These are phyloP conservation scores for Caenorhabditis sp. DNA, from an alignment of 2,888 invertebrate species.

Conservation along the genomic window DNA sequence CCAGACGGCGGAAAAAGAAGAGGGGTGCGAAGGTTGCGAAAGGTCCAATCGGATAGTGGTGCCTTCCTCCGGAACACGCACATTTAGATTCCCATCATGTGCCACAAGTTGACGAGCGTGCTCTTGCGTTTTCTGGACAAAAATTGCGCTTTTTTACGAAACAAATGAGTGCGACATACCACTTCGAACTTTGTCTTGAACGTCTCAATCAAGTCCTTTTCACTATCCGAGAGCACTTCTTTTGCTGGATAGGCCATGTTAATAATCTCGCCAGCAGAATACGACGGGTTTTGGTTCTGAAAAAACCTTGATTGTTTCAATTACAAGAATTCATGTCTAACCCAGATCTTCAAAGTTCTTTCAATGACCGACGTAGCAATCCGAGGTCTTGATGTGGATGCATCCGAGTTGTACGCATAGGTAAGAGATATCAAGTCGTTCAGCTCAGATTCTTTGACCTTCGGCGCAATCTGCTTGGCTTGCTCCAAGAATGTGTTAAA, in stretches of 20 bases:
- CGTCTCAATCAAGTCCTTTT: slow-evolving; percentile 84
- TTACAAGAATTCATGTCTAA: slow-evolving; percentile 20
- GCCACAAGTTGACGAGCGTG: slow-evolving; percentile 5
- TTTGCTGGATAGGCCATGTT: slow-evolving; percentile 89
- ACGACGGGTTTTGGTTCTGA: slow-evolving; percentile 85
- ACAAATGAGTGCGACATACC: slow-evolving; percentile 8
- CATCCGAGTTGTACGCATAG: slow-evolving; percentile 84
- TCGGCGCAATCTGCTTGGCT: slow-evolving; percentile 81
- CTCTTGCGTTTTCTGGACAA: slow-evolving; percentile 21
- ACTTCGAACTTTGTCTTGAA: slow-evolving; percentile 69
- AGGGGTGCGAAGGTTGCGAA: slow-evolving; percentile 21
- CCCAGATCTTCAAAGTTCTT: slow-evolving; percentile 65
- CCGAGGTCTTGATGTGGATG: slow-evolving; percentile 27
- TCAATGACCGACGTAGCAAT: slow-evolving; percentile 54
- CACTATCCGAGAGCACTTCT: slow-evolving; percentile 87
- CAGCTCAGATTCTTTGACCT: slow-evolving; percentile 82
- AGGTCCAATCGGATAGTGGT: slow-evolving; percentile 8
- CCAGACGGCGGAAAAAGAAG: slow-evolving; percentile 78
- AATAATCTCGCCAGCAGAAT: slow-evolving; percentile 85
- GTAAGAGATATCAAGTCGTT: slow-evolving; percentile 86
- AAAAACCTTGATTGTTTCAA: slow-evolving; percentile 56
- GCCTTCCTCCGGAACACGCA: not conserved
- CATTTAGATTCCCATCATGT: not conserved
- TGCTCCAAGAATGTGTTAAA: slow-evolving; percentile 80
- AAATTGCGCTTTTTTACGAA: not conserved